Evolutionary conservation across 2,888 invertebrate genomes (phyloP).

Genomic region (Rhorus exstirpatorius): DNA sequence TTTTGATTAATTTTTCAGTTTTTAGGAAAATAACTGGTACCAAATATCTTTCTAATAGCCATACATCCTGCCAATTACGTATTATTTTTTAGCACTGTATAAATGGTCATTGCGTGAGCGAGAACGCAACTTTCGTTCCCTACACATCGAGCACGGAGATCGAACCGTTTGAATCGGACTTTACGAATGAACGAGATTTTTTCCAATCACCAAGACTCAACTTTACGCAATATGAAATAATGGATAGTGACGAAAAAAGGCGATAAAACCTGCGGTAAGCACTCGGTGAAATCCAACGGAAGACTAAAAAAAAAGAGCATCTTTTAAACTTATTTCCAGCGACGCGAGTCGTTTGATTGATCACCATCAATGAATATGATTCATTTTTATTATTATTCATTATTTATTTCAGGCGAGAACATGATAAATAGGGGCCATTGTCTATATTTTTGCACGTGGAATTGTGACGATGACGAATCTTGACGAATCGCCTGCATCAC

Average conservation of each 20-base stretch:
- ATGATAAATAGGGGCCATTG: background rate
- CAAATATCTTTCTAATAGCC: too few species aligned
- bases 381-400: background rate
- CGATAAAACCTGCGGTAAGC: background rate
- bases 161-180: slow-evolving; percentile 12
- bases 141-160: slow-evolving; percentile 35
- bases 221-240: background rate
- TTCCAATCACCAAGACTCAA: background rate
- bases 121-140: slow-evolving; percentile 82
- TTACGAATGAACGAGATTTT: background rate
- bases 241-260: background rate
- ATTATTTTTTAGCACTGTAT: slow-evolving; percentile 91
- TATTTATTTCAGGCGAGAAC: background rate
- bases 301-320: background rate
- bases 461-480: slow-evolving; percentile 19
- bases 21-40: too few species aligned
- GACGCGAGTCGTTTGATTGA: background rate
- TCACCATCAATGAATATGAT: slow-evolving; percentile 4
- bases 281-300: background rate
- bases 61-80: too few species aligned
- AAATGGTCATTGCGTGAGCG: slow-evolving; percentile 94
- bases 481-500: slow-evolving; percentile 2
- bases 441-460: background rate
- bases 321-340: background rate
- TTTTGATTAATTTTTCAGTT: too few species aligned